Percentiles rank a stretch among this genome's conserved stretches.
phyloP scores from a whole-genome alignment of 2,113 vertebrate species.

The Cheilinus undulatus region DNA sequence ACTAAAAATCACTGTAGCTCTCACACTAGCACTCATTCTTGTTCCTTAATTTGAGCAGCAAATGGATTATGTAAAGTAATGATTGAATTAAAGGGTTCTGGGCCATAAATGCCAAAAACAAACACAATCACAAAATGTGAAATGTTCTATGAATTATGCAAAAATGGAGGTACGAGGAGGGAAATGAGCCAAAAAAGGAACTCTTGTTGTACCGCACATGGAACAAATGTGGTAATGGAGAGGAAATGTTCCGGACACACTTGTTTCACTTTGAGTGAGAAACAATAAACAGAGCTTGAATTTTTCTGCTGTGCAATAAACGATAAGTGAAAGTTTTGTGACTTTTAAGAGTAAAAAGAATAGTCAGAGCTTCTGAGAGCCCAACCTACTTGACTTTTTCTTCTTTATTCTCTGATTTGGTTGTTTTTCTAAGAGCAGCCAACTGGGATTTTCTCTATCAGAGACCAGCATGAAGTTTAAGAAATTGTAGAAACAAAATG shows the following conservation, averaged over 20 bases:
- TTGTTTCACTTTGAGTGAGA: conserved; percentile 4
- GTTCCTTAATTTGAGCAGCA: conserved; percentile 28
- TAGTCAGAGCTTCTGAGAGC: conserved; percentile 5
- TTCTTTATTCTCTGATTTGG: conserved; percentile 13
- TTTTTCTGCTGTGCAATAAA: conserved; percentile 14
- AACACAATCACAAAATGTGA: conserved; percentile 18
- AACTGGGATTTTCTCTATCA: conserved; percentile 6
- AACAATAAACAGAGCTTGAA: background rate
- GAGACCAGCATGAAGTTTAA: background rate
- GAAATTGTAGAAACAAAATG: background rate
- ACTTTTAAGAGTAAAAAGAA: conserved; percentile 11
- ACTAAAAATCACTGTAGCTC: conserved; percentile 3
- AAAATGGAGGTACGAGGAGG: conserved; percentile 10
- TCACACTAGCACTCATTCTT: conserved; percentile 2
- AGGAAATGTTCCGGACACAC: conserved; percentile 22
- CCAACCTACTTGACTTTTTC: conserved; percentile 35
- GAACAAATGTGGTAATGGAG: conserved; percentile 24
- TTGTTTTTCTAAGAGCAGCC: conserved; percentile 15
- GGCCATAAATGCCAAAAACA: conserved; percentile 20
- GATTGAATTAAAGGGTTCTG: conserved; percentile 10
- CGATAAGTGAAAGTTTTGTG: conserved; percentile 30
- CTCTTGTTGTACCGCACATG: background rate
- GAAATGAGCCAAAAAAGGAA: conserved; percentile 39
- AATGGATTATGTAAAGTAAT: conserved; percentile 39
- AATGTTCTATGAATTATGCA: conserved; percentile 42